Conservation (phyloP, 2,888 invertebrate genomes). For the Bellardia pandia region DNA sequence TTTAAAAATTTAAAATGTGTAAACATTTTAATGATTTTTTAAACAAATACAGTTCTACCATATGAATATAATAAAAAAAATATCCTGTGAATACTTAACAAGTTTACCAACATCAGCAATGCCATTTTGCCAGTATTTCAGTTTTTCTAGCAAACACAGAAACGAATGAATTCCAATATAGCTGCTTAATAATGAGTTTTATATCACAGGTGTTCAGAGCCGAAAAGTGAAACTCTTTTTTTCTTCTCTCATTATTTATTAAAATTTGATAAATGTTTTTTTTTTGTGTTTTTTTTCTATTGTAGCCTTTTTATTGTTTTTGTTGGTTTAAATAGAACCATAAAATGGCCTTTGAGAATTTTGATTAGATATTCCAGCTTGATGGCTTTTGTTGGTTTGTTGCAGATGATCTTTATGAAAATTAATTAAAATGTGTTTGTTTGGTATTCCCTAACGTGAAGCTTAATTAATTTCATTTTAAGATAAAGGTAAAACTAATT, state of each 20-base stretch:
- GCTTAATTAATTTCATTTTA: no score
- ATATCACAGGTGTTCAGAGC: slow-evolving; percentile 19
- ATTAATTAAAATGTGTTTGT: not conserved
- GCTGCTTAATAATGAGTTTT: slow-evolving; percentile 28
- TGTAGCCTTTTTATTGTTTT: not conserved
- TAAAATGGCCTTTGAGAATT: not conserved
- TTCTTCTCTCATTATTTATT: not conserved
- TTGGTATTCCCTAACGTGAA: no score
- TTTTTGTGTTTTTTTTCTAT: not conserved
- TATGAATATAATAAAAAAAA: not conserved
- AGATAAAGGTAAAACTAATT: no score
- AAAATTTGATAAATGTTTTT: not conserved
- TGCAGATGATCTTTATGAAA: not conserved
- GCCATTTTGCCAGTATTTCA: slow-evolving; percentile 9
- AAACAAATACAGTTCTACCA: not conserved
- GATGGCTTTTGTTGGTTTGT: no score
- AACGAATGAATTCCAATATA: not conserved
- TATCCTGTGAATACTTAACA: not conserved
- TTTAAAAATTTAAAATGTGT: not conserved
- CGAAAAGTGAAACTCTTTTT: not conserved
- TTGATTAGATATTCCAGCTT: not conserved
- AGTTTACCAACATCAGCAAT: not conserved
- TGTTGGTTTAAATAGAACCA: not conserved
- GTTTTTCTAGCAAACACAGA: not conserved
- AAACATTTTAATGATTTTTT: no score